Percentiles rank a stretch among this genome's conserved stretches.
Conservation (phyloP, 2,888 invertebrate genomes). For the Tethea ocularis region DNA sequence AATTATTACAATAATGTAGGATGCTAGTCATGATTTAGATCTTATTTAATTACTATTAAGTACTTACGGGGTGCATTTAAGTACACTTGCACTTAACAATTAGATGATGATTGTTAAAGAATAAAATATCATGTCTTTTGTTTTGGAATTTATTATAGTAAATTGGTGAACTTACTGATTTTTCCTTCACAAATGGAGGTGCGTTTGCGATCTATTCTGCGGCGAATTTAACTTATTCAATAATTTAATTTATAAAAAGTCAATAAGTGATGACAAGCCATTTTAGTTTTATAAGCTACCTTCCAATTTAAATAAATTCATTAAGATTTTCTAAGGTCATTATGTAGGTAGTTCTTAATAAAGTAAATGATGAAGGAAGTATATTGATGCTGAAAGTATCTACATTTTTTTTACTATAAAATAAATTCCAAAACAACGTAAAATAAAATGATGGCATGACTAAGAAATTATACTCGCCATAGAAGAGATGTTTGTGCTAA, state of each 20-base stretch:
- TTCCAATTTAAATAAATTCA: too few species aligned
- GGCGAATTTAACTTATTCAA: too few species aligned
- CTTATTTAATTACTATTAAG: slow-evolving; percentile 1
- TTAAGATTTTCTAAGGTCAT: too few species aligned
- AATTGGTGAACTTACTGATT: background rate
- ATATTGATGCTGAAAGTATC: too few species aligned
- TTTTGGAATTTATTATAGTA: slow-evolving; percentile 1
- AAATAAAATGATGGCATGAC: slow-evolving; percentile 55
- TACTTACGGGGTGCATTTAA: slow-evolving; percentile 13
- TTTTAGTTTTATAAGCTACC: too few species aligned
- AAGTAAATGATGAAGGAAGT: too few species aligned
- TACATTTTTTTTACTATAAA: slow-evolving; percentile 20
- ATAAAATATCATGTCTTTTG: slow-evolving; percentile 2
- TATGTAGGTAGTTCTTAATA: too few species aligned
- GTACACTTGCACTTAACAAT: slow-evolving; percentile 38
- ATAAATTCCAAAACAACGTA: slow-evolving; percentile 27
- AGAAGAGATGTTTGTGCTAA: slow-evolving; percentile 46
- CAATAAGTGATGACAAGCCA: too few species aligned
- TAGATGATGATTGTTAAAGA: slow-evolving; percentile 28
- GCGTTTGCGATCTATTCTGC: too few species aligned
- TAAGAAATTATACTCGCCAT: slow-evolving; percentile 48
- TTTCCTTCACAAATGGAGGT: background rate
- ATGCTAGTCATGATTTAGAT: slow-evolving; percentile 58
- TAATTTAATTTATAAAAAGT: too few species aligned
- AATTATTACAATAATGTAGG: slow-evolving; percentile 57